Evolutionary conservation across 1,140 invertebrate species (phyloP), one percentile per base, ranked within the genome.

Genomic region (Drosophila navojoa): DNA sequence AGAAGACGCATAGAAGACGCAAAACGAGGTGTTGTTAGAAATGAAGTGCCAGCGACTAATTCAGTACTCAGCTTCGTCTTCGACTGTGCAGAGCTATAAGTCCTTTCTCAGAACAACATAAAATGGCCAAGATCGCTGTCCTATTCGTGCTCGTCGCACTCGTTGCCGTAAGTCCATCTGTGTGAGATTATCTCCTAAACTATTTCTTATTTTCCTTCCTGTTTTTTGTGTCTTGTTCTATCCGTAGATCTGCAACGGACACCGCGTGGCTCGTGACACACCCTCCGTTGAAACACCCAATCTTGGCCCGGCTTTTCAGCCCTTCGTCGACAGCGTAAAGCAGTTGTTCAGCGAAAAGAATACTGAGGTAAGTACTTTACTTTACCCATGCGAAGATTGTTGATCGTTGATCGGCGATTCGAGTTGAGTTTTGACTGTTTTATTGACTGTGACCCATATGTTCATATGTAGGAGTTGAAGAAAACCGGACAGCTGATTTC

Each of bases 71-170:
- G 66, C 44, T 45, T 27, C 25, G 58, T 60, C 27, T 47, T 32
- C 42, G 47, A 47, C 58, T 60, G 58, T 60, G 40, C 27, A 35
- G 58, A 47, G 10, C 58, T 32, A 32, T 32, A 32, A 47, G 16
- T 32, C 38, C 27, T 11, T 4, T n/a, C 11, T 4, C 16, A 45
- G n/a, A 44, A 29, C 5, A 10, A 45, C 9, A 27, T 7, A 45
- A 59, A 81, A 86, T 86, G 81, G 75, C 82, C 49, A 86, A 86
- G 44, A 53, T 86, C 74, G 82, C 82, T 72, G 15, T 86, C 15
- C 49, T 81, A 13, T 67, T 81, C 59, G n/a, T 81, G 9, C 60
- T 86, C 1, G 62, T 87, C 29, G 82, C 78, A 9, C 27, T 86
- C 27, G 53, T 75, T 53, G 76, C 79, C 11, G 81, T 85, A 72